phyloP scores from a whole-genome alignment of 2,888 invertebrate species.

The Frankliniella fusca region DNA sequence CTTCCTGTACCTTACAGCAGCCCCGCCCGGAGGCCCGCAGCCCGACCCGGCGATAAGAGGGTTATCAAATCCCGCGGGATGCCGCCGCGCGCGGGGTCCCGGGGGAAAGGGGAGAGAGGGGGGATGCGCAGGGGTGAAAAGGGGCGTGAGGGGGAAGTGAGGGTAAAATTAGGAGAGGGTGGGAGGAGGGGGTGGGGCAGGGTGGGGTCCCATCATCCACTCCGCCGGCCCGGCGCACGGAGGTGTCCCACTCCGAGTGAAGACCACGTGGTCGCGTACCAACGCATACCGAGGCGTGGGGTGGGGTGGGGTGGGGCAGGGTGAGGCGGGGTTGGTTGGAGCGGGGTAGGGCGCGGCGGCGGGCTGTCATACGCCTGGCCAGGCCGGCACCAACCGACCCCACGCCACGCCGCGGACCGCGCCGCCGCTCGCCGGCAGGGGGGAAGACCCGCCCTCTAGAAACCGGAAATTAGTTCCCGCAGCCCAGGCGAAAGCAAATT shows the following conservation, averaged over 20 bases:
- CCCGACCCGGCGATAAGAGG: not conserved
- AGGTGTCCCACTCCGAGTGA: not conserved
- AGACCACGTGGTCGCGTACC: no score
- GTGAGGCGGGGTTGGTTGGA: not conserved
- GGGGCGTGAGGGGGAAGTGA: not conserved
- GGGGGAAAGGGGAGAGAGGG: not conserved
- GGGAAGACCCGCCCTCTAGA: not conserved
- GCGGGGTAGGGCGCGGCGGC: not conserved
- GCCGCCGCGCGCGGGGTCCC: not conserved
- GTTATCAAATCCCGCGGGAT: not conserved
- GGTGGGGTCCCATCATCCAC: not conserved
- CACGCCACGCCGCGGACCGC: not conserved
- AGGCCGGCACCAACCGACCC: not conserved
- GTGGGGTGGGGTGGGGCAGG: not conserved
- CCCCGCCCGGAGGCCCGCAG: no score
- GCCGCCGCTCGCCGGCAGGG: not conserved
- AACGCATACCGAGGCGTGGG: not conserved
- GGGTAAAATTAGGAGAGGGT: not conserved
- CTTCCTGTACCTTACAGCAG: no score
- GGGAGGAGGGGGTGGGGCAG: not conserved
- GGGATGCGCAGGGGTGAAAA: not conserved
- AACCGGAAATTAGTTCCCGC: constrained; percentile 19
- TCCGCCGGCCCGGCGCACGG: not conserved
- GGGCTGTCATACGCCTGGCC: not conserved
- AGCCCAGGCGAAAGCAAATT: not conserved